Percentiles rank a stretch among this genome's conserved stretches.
phyloP scores from a whole-genome alignment of 1,140 invertebrate species.

The Portunus trituberculatus region DNA sequence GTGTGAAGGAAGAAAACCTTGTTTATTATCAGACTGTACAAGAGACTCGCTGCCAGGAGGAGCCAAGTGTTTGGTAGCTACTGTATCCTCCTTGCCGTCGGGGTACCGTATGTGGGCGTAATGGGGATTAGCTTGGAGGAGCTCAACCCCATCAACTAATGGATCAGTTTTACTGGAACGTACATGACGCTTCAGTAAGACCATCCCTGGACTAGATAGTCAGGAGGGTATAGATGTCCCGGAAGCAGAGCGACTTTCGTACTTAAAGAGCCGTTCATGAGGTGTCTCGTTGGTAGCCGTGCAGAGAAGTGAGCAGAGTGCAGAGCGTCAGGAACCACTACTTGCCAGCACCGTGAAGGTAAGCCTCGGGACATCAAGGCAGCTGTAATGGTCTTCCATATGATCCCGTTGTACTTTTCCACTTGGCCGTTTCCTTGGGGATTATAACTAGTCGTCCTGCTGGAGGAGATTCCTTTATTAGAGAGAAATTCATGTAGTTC shows the following conservation, averaged over 20 bases:
- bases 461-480: neutral
- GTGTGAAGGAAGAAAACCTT: no score
- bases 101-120: conserved; percentile 56
- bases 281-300: conserved; percentile 34
- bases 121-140: conserved; percentile 70
- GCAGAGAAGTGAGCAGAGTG: conserved; percentile 18
- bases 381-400: neutral
- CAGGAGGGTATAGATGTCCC: neutral
- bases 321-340: conserved; percentile 20
- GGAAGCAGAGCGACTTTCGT: neutral
- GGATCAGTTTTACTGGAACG: conserved; percentile 34
- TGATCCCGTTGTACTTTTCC: neutral
- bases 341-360: conserved; percentile 43
- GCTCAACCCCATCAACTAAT: conserved; percentile 39
- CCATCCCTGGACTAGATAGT: neutral
- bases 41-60: neutral
- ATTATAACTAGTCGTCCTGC: conserved; percentile 41
- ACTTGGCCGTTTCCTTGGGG: neutral
- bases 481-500: conserved; percentile 35
- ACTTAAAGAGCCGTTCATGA: conserved; percentile 24
- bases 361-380: neutral
- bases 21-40: neutral
- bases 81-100: conserved; percentile 65
- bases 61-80: conserved; percentile 69
- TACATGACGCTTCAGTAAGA: conserved; percentile 45